Conservation (phyloP, 1,140 invertebrate species). For the Palaemon carinicauda region DNA sequence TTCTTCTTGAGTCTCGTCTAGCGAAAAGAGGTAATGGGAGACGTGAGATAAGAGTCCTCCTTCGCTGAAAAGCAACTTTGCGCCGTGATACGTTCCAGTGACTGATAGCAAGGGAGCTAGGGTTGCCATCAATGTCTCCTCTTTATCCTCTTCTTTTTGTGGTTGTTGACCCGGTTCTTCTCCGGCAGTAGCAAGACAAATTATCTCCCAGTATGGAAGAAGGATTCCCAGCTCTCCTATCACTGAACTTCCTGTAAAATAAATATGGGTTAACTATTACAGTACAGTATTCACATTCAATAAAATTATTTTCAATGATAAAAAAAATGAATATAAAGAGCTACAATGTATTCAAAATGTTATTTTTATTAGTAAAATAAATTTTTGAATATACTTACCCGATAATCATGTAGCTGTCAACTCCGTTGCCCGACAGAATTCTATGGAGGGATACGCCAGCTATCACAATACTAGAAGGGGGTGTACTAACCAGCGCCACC, state of each 20-base stretch:
- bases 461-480: too few species aligned
- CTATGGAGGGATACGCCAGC: too few species aligned
- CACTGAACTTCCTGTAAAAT: conserved; percentile 1
- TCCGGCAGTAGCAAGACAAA: neutral
- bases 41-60: neutral
- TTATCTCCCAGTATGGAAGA: conserved; percentile 26
- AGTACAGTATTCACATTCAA: too few species aligned
- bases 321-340: too few species aligned
- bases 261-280: too few species aligned
- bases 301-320: too few species aligned
- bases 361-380: too few species aligned
- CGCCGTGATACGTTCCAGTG: conserved; percentile 22
- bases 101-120: neutral
- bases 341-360: too few species aligned
- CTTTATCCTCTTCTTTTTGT: neutral
- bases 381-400: too few species aligned
- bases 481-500: too few species aligned
- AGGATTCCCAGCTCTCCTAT: conserved; percentile 13
- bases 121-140: conserved; percentile 6
- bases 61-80: conserved; percentile 24
- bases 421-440: too few species aligned
- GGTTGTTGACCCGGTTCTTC: neutral
- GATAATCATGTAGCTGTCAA: too few species aligned
- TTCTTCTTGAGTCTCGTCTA: conserved; percentile 15
- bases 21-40: conserved; percentile 6